Percentiles rank a stretch among this genome's conserved stretches.
These are phyloP conservation scores for Melopsittacus undulatus DNA, from an alignment of 2,797 vertebrate genomes.

Conservation along the genomic window DNA sequence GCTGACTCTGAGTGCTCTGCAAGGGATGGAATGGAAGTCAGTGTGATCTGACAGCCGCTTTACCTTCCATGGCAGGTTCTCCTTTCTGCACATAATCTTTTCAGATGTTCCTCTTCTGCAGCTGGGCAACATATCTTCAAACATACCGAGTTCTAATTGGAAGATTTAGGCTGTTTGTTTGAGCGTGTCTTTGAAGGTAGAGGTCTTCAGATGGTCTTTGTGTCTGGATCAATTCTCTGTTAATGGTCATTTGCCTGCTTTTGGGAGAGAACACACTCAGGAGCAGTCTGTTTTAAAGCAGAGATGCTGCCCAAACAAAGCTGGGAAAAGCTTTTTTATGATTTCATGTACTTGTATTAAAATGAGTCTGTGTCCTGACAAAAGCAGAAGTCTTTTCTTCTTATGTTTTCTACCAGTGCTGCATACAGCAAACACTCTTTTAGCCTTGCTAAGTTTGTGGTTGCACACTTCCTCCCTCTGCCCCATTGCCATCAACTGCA, in stretches of 20 bases:
- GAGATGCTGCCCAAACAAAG: background rate
- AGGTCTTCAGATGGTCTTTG: background rate
- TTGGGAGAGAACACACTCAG: background rate
- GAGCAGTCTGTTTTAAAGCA: background rate
- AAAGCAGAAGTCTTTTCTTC: constrained; percentile 10
- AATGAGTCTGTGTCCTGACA: background rate
- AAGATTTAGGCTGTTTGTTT: background rate
- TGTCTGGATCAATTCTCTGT: background rate
- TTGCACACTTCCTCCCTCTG: constrained; percentile 32
- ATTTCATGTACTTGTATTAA: background rate
- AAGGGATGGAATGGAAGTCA: background rate
- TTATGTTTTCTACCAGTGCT: background rate
- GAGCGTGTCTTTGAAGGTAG: background rate
- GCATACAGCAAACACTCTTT: background rate
- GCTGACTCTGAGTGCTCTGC: background rate
- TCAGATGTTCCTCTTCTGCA: background rate
- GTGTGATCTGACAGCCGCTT: background rate
- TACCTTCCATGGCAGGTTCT: background rate
- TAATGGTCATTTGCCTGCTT: background rate
- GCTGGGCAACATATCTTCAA: background rate
- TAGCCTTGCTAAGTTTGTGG: constrained; percentile 4
- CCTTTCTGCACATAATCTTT: background rate
- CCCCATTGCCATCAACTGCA: background rate
- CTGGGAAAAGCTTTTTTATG: background rate
- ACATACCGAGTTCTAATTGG: background rate